phyloP scores from a whole-genome alignment of 2,888 invertebrate genomes.

The Allygus modestus region DNA sequence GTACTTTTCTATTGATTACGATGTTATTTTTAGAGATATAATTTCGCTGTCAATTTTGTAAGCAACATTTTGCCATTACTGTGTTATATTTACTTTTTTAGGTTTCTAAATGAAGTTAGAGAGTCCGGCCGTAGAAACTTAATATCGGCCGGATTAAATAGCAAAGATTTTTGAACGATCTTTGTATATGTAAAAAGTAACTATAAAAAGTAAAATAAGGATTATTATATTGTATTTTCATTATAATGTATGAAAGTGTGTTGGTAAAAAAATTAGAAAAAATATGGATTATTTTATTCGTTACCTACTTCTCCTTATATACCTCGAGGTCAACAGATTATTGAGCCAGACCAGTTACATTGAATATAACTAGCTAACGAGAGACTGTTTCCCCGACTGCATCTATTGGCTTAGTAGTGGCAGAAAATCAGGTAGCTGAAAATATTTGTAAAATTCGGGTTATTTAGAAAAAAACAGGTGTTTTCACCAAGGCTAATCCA shows the following conservation, averaged over 20 bases:
- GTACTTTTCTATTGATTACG: constrained; percentile 5
- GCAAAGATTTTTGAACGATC: constrained; percentile 60
- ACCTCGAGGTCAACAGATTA: too few species aligned
- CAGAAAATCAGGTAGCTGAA: too few species aligned
- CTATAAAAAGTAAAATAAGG: constrained; percentile 55
- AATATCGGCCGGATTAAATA: constrained; percentile 44
- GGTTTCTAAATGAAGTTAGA: constrained; percentile 50
- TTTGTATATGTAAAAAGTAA: constrained; percentile 60
- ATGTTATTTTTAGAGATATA: constrained; percentile 1
- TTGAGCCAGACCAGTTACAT: too few species aligned
- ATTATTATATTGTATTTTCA: constrained; percentile 64
- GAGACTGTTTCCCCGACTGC: too few species aligned
- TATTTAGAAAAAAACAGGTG: too few species aligned
- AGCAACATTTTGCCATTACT: constrained; percentile 58
- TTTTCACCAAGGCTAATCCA: too few species aligned
- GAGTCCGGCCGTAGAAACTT: constrained; percentile 37
- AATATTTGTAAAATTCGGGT: too few species aligned
- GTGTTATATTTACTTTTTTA: constrained; percentile 58
- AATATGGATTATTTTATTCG: neutral
- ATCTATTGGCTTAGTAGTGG: too few species aligned
- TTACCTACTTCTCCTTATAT: neutral
- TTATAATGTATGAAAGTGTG: constrained; percentile 64
- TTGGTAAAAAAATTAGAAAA: constrained; percentile 63
- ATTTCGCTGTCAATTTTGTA: constrained; percentile 56
- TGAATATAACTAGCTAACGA: too few species aligned